These are phyloP conservation scores for Meghimatium bilineatum DNA, from an alignment of 2,888 invertebrate genomes.

Conservation along the genomic window DNA sequence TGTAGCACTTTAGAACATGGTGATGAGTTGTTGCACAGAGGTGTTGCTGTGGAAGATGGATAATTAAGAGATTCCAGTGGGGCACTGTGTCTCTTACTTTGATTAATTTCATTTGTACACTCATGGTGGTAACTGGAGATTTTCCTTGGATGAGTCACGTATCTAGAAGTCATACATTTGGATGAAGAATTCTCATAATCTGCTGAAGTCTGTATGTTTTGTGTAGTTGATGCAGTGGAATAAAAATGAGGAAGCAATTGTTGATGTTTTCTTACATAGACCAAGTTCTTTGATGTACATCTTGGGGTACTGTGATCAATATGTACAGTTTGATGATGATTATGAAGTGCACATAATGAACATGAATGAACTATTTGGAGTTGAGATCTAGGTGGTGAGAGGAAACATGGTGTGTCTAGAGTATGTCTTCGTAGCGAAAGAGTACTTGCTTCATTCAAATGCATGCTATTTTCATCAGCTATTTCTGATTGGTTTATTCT, in stretches of 20 bases:
- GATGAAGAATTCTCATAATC: background rate
- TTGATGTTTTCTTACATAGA: background rate
- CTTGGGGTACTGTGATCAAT: background rate
- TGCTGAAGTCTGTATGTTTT: background rate
- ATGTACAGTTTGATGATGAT: background rate
- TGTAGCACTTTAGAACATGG: background rate
- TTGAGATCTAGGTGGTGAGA: background rate
- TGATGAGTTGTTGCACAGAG: conserved; percentile 8
- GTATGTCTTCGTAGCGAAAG: background rate
- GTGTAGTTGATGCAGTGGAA: background rate
- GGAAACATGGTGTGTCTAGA: background rate
- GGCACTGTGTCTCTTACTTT: conserved; percentile 18
- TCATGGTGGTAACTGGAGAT: background rate
- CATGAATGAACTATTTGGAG: background rate
- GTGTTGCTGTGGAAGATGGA: background rate
- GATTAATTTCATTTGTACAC: background rate
- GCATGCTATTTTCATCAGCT: background rate
- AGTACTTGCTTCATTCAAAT: conserved; percentile 1
- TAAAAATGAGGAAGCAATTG: background rate
- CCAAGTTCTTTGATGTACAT: background rate
- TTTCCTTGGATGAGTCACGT: background rate
- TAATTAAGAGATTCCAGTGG: conserved; percentile 5
- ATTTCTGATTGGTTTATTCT: background rate
- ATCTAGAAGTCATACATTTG: background rate
- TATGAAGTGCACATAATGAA: background rate